A percentile compares a stretch with the other conserved stretches of the same genome.
phyloP scores from a whole-genome alignment of 2,797 vertebrate genomes.

The Sebastes minor region DNA sequence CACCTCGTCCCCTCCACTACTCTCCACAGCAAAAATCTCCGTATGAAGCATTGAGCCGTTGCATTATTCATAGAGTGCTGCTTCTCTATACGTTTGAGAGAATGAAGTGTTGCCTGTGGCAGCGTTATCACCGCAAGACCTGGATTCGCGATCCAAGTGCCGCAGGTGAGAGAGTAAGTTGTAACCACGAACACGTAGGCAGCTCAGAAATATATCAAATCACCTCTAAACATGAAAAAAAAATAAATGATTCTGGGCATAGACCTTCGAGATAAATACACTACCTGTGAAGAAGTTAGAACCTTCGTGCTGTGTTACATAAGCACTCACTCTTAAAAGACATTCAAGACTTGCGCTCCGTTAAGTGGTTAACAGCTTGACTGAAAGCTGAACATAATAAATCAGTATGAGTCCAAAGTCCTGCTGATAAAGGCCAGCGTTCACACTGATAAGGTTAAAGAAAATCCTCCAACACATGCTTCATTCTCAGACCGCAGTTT shows the following conservation, averaged over 20 bases:
- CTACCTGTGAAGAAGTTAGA: not conserved
- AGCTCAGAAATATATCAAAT: not conserved
- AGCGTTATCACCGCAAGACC: not conserved
- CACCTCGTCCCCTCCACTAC: not conserved
- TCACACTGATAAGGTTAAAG: slow-evolving; percentile 33
- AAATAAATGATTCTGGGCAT: not conserved
- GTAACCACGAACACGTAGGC: not conserved
- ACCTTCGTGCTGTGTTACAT: not conserved
- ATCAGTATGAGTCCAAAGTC: slow-evolving; percentile 64
- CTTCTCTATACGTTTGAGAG: not conserved
- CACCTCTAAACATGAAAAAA: not conserved
- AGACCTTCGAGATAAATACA: not conserved
- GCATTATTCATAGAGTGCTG: not conserved
- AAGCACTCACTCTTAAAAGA: not conserved
- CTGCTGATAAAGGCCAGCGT: slow-evolving; percentile 53
- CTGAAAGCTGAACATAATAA: slow-evolving; percentile 34
- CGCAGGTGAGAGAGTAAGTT: not conserved
- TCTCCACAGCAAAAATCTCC: not conserved
- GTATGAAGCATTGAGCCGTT: not conserved
- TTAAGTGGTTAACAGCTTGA: not conserved
- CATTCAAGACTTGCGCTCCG: not conserved
- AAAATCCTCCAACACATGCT: slow-evolving; percentile 26
- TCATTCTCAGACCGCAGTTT: slow-evolving; percentile 13
- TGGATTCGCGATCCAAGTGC: not conserved
- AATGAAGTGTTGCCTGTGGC: not conserved